Percentiles rank a stretch among this genome's conserved stretches.
phyloP scores from a whole-genome alignment of 1,140 invertebrate species.

The Cotesia typhae region DNA sequence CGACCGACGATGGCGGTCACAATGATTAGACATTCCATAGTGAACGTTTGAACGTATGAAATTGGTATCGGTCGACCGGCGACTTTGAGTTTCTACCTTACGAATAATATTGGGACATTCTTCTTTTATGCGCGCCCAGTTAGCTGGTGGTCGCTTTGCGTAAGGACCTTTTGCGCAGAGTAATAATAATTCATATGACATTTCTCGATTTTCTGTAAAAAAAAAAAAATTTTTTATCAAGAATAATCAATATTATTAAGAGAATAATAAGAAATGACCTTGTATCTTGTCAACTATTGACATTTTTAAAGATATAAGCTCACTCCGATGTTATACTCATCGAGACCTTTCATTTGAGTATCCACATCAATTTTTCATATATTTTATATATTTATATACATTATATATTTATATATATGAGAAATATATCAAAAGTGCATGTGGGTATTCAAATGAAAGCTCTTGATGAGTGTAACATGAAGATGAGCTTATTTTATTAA shows the following conservation, averaged over 20 bases:
- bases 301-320: too few species aligned
- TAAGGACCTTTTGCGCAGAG: slow-evolving; percentile 67
- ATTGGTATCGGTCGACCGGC: slow-evolving; percentile 47
- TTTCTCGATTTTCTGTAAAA: slow-evolving; percentile 55
- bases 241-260: neutral
- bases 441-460: too few species aligned
- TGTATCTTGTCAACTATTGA: too few species aligned
- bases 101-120: slow-evolving; percentile 66
- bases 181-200: slow-evolving; percentile 68
- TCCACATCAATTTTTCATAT: too few species aligned
- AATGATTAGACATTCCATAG: slow-evolving; percentile 40
- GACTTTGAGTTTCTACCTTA: slow-evolving; percentile 59
- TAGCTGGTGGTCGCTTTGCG: slow-evolving; percentile 63
- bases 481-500: too few species aligned
- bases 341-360: too few species aligned
- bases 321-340: too few species aligned
- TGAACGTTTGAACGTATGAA: slow-evolving; percentile 39
- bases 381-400: too few species aligned
- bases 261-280: too few species aligned
- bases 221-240: neutral
- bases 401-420: too few species aligned
- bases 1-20: slow-evolving; percentile 3
- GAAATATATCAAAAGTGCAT: too few species aligned
- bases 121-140: slow-evolving; percentile 67
- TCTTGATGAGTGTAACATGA: too few species aligned